Conservation (phyloP, 2,113 vertebrate genomes). For the Pao palembangensis region DNA sequence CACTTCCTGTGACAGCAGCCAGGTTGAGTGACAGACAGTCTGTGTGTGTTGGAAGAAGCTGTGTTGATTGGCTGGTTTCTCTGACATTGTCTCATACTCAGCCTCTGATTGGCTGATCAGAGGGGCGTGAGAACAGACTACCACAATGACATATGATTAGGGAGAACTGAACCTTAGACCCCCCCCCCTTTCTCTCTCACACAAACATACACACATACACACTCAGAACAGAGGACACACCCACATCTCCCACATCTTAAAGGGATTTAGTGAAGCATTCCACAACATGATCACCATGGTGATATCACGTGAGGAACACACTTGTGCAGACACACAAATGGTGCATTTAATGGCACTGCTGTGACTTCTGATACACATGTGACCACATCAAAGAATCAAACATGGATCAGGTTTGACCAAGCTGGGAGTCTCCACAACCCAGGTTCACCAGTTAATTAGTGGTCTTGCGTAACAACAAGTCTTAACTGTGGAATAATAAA, state of each 20-base stretch:
- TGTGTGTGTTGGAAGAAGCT: constrained; percentile 21
- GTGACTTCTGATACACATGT: constrained; percentile 46
- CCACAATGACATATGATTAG: constrained; percentile 58
- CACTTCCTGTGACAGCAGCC: too few relatives aligned
- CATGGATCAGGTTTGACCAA: constrained; percentile 40
- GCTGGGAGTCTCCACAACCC: constrained; percentile 4
- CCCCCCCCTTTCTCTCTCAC: not conserved
- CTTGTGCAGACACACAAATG: constrained; percentile 5
- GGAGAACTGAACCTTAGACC: constrained; percentile 35
- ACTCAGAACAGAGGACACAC: not conserved
- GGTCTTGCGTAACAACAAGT: constrained; percentile 32
- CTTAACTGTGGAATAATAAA: constrained; percentile 28
- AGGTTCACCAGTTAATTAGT: constrained; percentile 32
- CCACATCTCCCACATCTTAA: constrained; percentile 33
- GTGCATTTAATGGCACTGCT: constrained; percentile 28
- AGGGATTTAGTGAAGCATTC: constrained; percentile 58
- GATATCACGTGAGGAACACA: constrained; percentile 45
- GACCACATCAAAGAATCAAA: constrained; percentile 19
- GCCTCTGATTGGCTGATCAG: constrained; percentile 63
- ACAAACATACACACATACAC: constrained; percentile 14
- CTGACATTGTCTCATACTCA: constrained; percentile 37
- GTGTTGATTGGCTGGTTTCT: constrained; percentile 21
- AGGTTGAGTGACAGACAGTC: constrained; percentile 6
- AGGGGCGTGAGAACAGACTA: constrained; percentile 64
- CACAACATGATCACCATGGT: constrained; percentile 49